Percentiles rank a stretch among this genome's conserved stretches.
phyloP scores from a whole-genome alignment of 2,888 invertebrate genomes.

The Drosophila histrio region DNA sequence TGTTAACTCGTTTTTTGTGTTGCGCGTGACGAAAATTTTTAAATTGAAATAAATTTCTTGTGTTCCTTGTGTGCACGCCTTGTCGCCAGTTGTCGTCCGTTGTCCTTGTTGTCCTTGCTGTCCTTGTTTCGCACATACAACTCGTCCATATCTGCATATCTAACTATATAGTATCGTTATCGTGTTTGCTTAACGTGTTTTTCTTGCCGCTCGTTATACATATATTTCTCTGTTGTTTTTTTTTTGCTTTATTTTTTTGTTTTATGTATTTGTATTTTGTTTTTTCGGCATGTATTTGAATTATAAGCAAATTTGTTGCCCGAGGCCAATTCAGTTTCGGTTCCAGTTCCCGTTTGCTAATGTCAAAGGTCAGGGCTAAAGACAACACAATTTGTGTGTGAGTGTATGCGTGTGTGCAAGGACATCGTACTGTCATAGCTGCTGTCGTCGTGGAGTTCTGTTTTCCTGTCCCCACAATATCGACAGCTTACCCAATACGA shows the following conservation, averaged over 20 bases:
- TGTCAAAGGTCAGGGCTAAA: slow-evolving; percentile 70
- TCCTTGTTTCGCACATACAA: slow-evolving; percentile 35
- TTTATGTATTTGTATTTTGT: slow-evolving; percentile 26
- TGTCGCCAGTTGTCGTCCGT: slow-evolving; percentile 46
- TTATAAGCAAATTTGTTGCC: slow-evolving; percentile 74
- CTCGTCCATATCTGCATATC: slow-evolving; percentile 30
- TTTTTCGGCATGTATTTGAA: slow-evolving; percentile 56
- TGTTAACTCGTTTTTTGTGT: slow-evolving; percentile 66
- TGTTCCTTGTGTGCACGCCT: slow-evolving; percentile 41
- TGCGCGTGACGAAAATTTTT: slow-evolving; percentile 77
- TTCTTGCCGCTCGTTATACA: slow-evolving; percentile 51
- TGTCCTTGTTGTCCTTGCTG: slow-evolving; percentile 54
- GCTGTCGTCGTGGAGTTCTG: slow-evolving; percentile 35
- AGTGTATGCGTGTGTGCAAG: slow-evolving; percentile 40
- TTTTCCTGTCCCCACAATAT: slow-evolving; percentile 30
- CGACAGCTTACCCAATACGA: slow-evolving; percentile 48
- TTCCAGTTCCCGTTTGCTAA: slow-evolving; percentile 47
- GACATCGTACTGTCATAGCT: slow-evolving; percentile 31
- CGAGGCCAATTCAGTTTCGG: slow-evolving; percentile 51
- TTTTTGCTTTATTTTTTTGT: slow-evolving; percentile 26
- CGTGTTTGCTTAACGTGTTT: slow-evolving; percentile 76
- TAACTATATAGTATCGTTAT: slow-evolving; percentile 65
- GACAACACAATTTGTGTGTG: slow-evolving; percentile 3
- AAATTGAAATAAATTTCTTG: slow-evolving; percentile 74
- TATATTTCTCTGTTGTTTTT: slow-evolving; percentile 32